A percentile compares a stretch with the other conserved stretches of the same genome.
These are phyloP conservation scores for Eupithecia inturbata DNA, from an alignment of 2,888 invertebrate species.

Conservation along the genomic window DNA sequence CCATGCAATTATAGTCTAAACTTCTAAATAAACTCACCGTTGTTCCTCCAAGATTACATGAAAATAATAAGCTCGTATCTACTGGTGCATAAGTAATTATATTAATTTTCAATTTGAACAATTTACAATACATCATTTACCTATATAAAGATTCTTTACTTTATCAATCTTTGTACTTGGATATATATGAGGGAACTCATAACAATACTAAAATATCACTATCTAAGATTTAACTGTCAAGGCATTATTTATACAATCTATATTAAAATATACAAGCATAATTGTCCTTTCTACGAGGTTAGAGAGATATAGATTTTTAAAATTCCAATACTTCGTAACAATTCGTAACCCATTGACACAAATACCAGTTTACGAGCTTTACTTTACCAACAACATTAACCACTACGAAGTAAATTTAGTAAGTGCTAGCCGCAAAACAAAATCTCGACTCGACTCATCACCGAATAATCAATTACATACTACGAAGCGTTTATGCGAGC, in stretches of 20 bases:
- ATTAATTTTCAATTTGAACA: slow-evolving; percentile 22
- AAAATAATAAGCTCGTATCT: slow-evolving; percentile 9
- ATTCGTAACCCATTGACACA: background rate
- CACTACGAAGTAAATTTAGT: slow-evolving; percentile 14
- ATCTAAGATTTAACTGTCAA: slow-evolving; percentile 13
- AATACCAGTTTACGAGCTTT: background rate
- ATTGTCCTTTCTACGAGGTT: slow-evolving; percentile 7
- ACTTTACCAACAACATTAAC: background rate
- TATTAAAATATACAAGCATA: slow-evolving; percentile 6
- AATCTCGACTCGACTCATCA: slow-evolving; percentile 13
- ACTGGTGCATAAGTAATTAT: slow-evolving; percentile 20
- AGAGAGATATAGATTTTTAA: background rate
- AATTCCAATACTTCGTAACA: background rate
- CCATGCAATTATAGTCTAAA: slow-evolving; percentile 4
- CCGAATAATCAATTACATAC: background rate
- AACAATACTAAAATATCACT: slow-evolving; percentile 13
- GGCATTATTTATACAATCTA: background rate
- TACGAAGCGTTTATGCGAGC: slow-evolving; percentile 26
- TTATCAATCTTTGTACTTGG: slow-evolving; percentile 30
- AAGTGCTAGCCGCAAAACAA: slow-evolving; percentile 23
- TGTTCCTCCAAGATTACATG: slow-evolving; percentile 10
- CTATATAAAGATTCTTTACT: slow-evolving; percentile 15
- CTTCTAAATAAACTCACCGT: slow-evolving; percentile 23
- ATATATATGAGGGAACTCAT: slow-evolving; percentile 17
- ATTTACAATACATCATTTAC: slow-evolving; percentile 16